These are phyloP conservation scores for Catharus fuscescens DNA, from an alignment of 2,113 vertebrate species.

Conservation along the genomic window DNA sequence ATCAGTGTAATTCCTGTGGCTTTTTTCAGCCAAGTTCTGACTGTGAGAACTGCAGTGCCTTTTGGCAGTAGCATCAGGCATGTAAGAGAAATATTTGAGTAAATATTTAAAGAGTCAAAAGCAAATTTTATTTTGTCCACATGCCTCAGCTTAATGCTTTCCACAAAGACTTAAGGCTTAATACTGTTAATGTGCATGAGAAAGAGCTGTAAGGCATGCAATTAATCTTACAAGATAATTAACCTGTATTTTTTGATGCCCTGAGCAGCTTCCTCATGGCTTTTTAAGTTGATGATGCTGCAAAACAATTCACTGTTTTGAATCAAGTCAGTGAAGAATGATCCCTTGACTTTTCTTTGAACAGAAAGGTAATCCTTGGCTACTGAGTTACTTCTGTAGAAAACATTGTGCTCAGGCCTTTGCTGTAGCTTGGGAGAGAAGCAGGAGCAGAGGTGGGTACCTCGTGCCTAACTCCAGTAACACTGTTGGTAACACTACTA, in stretches of 20 bases:
- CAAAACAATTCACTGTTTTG: background rate
- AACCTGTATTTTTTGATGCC: background rate
- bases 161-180: background rate
- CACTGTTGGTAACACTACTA: background rate
- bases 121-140: slow-evolving; percentile 4
- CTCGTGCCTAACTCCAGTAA: background rate
- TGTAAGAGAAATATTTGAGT: background rate
- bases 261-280: background rate
- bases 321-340: background rate
- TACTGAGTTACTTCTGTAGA: background rate
- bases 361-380: background rate
- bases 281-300: background rate
- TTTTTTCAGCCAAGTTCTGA: background rate
- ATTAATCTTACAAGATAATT: background rate
- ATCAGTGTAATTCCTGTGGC: background rate
- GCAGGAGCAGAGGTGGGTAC: background rate
- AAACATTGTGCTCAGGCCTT: background rate
- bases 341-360: background rate
- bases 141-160: background rate
- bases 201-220: background rate
- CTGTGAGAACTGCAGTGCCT: background rate
- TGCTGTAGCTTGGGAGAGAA: background rate
- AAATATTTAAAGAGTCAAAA: slow-evolving; percentile 1
- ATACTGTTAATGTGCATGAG: background rate
- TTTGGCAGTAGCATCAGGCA: background rate